phyloP scores from a whole-genome alignment of 2,888 invertebrate genomes.

The Oscheius onirici region DNA sequence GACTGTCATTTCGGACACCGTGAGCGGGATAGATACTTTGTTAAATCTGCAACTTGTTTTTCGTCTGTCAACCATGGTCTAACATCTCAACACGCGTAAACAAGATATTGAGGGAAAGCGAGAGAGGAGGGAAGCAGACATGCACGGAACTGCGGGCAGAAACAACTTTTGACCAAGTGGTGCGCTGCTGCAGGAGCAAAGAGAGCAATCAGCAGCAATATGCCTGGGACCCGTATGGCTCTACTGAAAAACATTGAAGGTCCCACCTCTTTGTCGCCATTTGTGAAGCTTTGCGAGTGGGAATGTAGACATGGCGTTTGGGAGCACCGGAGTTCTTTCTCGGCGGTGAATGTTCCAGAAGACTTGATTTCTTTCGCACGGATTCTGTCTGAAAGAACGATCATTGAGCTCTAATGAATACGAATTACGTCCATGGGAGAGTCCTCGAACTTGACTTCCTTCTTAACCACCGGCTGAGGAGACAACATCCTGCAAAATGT shows the following conservation, averaged over 20 bases:
- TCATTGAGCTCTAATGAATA: neutral
- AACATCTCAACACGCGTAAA: slow-evolving; percentile 22
- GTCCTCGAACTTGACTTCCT: slow-evolving; percentile 5
- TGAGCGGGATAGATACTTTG: too few relatives aligned
- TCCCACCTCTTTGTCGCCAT: slow-evolving; percentile 52
- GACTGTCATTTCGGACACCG: too few relatives aligned
- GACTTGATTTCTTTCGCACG: slow-evolving; percentile 27
- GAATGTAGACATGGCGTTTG: slow-evolving; percentile 43
- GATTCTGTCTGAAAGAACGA: slow-evolving; percentile 16
- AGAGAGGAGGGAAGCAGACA: neutral
- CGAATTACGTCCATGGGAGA: slow-evolving; percentile 24
- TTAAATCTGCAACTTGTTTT: too few relatives aligned
- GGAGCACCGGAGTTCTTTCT: slow-evolving; percentile 14
- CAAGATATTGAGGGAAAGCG: slow-evolving; percentile 15
- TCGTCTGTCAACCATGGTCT: neutral
- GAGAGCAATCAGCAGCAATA: too few relatives aligned
- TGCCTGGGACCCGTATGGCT: neutral
- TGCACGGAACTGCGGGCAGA: neutral
- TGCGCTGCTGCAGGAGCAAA: neutral
- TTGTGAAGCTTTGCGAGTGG: slow-evolving; percentile 47
- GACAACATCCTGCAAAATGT: slow-evolving; percentile 30
- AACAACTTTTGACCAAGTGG: slow-evolving; percentile 1
- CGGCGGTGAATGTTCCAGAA: neutral
- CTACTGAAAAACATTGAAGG: neutral
- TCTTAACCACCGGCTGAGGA: slow-evolving; percentile 17